Base-by-base conservation (phyloP, 1,140 invertebrate species). In the Bombus superbus region DNA sequence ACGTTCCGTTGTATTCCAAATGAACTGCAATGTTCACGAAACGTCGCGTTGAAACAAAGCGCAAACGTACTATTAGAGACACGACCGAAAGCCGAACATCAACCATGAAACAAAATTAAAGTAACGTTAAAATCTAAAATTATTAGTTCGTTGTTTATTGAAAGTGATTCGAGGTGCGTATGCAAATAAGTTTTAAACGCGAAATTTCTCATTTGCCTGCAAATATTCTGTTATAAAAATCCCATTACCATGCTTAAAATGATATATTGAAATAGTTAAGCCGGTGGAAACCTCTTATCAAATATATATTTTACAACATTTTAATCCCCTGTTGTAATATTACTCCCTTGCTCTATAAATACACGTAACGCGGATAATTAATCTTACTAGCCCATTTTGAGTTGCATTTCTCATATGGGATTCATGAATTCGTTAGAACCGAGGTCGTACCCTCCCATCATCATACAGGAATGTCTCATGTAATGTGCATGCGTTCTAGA, bases 321-420 rank as follows among this genome's bases (percentile, higher is more conserved):
- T 66, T 66, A 66, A 66, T 66, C 64, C n/a, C 6, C n/a, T 35
- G 64, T 18, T 66, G n/a, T 66, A 66, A 66, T 18, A 18, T 62
- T n/a, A 32, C 6, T 66, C n/a, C 64, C 32, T 66, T 66, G 15
- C 64, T 18, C 2, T n/a, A 2, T 35, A 66, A 66, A 66, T 66
- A 66, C 64, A 35, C n/a, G 2, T 66, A 66, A 66, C 64, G 15
- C n/a, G 64, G 64, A 8, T 66, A 66, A 66, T 66, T 66, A 66
- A 66, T 66, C 64, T 66, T 66, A 66, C 64, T 15, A 66, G 64
- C 6, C n/a, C 64, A 66, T 66, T 66, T 32, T 32, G 64, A 18
- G 64, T 66, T 66, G 64, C 64, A 66, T 66, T 66, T 66, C 64
- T 35, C 64, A 66, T 66, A n/a, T 35, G 64, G 64, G n/a, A 66